Percentiles rank a stretch among this genome's conserved stretches.
Conservation (phyloP, 2,797 vertebrate species). For the Enoplosus armatus region DNA sequence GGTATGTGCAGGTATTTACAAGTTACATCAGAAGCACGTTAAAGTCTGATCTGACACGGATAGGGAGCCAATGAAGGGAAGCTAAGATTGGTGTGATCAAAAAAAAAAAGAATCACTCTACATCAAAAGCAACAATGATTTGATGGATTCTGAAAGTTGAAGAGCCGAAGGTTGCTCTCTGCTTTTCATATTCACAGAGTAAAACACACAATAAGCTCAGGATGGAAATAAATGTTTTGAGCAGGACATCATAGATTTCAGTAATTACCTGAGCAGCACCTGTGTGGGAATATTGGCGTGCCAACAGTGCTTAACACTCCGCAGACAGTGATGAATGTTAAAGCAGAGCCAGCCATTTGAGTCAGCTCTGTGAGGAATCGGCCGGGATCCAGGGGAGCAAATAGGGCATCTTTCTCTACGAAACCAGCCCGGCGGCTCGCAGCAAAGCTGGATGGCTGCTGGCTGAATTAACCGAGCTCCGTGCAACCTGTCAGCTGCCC, state of each 20-base stretch:
- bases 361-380: conserved; percentile 36
- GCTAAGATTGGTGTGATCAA: too few relatives aligned
- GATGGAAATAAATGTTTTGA: conserved; percentile 2
- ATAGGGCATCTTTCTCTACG: conserved; percentile 27
- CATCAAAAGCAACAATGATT: not conserved
- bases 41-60: too few relatives aligned
- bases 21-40: too few relatives aligned
- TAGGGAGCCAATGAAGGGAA: too few relatives aligned
- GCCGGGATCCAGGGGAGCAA: conserved; percentile 31
- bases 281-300: conserved; percentile 35
- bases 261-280: conserved; percentile 43
- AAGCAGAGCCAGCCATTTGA: conserved; percentile 52
- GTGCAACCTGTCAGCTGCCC: conserved; percentile 26
- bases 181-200: not conserved
- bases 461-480: conserved; percentile 2
- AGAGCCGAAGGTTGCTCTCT: not conserved
- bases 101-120: not conserved
- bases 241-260: conserved; percentile 3
- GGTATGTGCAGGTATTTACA: too few relatives aligned
- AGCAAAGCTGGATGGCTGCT: conserved; percentile 14
- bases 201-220: not conserved
- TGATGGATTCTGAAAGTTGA: not conserved
- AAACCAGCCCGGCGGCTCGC: conserved; percentile 9
- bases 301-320: conserved; percentile 73
- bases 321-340: conserved; percentile 78